Conservation (phyloP, 2,797 vertebrate genomes). For the Tolypeutes matacus region DNA sequence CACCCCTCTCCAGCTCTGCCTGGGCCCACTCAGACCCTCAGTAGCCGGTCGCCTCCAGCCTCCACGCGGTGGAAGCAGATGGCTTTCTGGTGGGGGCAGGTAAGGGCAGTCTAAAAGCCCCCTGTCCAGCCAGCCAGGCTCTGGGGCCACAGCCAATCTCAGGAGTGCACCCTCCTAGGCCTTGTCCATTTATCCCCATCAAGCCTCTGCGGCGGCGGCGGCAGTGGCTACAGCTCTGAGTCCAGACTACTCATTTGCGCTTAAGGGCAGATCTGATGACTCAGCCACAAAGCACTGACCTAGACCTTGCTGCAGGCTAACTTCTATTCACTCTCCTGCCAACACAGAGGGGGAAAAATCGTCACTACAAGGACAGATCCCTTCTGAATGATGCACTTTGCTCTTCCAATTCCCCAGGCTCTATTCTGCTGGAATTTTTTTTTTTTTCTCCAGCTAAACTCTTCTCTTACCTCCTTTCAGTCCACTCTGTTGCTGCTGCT, state of each 20-base stretch:
- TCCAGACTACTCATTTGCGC: constrained; percentile 54
- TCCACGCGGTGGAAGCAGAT: not conserved
- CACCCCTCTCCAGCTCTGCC: not conserved
- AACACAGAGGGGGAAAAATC: not conserved
- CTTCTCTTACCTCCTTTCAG: constrained; percentile 12
- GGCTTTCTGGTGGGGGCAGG: not conserved
- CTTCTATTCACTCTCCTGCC: constrained; percentile 37
- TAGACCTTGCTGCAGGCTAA: constrained; percentile 76
- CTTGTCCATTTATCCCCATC: constrained; percentile 1
- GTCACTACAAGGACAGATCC: constrained; percentile 64
- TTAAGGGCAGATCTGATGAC: constrained; percentile 72
- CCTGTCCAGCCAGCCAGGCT: not conserved
- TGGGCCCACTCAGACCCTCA: not conserved
- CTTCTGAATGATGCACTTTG: constrained; percentile 28
- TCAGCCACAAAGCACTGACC: constrained; percentile 68
- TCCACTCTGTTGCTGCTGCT: not conserved
- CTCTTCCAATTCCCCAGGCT: constrained; percentile 57
- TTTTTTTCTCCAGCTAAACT: constrained; percentile 57
- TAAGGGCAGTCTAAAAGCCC: not conserved
- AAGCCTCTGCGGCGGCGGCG: not conserved
- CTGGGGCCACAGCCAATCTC: not conserved
- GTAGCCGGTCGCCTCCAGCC: not conserved
- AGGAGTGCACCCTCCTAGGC: not conserved
- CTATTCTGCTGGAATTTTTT: not conserved
- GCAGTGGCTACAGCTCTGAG: not conserved